Conservation (phyloP, 2,888 invertebrate species). For the Blastobasis lacticolella region DNA sequence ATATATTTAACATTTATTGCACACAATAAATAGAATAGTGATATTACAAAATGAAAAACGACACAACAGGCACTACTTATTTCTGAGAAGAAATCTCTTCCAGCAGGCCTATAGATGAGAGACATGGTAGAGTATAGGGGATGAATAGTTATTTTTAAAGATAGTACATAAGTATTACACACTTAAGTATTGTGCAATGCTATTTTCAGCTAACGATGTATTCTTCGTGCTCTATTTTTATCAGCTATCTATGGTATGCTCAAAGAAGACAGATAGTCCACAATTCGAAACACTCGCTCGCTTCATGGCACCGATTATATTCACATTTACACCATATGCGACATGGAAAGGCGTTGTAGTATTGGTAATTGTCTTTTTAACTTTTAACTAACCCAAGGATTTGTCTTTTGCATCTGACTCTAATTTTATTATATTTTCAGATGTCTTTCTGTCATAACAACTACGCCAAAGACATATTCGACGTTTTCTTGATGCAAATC, state of each 20-base stretch:
- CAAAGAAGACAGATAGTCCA: background rate
- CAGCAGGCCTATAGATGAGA: no score
- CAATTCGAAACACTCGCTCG: background rate
- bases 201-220: background rate
- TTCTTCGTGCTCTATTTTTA: background rate
- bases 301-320: background rate
- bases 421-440: background rate
- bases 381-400: background rate
- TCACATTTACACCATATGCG: background rate
- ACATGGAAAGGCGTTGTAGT: background rate
- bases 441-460: background rate
- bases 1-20: no score
- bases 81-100: no score
- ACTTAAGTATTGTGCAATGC: no score
- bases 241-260: background rate
- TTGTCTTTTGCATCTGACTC: background rate
- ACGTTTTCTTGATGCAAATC: background rate
- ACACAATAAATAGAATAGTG: no score
- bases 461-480: background rate
- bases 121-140: no score
- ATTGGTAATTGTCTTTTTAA: background rate
- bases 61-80: no score
- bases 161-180: no score
- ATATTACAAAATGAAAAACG: no score
- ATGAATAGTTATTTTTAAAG: no score